These are phyloP conservation scores for Planococcus citri DNA, from an alignment of 1,140 invertebrate genomes.

Conservation along the genomic window DNA sequence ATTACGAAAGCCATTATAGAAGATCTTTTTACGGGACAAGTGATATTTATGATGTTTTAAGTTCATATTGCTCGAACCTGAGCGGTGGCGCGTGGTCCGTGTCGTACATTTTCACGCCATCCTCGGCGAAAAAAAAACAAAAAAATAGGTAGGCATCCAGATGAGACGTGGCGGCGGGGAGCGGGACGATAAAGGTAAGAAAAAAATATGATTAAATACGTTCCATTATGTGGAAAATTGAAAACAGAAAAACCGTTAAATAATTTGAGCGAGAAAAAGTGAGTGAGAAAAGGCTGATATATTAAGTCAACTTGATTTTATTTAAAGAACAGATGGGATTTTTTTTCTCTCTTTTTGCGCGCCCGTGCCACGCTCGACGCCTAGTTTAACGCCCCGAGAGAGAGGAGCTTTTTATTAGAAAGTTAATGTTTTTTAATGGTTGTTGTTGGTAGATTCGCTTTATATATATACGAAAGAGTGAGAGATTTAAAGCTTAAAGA, in stretches of 20 bases:
- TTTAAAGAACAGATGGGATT: not conserved
- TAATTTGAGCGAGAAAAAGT: not conserved
- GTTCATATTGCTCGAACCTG: not conserved
- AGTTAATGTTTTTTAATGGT: constrained; percentile 3
- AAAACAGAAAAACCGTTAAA: not conserved
- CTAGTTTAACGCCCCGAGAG: too few species aligned
- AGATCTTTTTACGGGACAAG: not conserved
- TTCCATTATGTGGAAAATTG: not conserved
- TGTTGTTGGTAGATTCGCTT: not conserved
- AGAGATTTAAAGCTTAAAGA: not conserved
- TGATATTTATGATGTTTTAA: constrained; percentile 8
- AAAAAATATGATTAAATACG: not conserved
- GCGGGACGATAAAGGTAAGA: not conserved
- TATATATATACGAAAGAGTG: not conserved
- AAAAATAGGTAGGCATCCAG: too few species aligned
- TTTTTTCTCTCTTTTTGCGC: not conserved
- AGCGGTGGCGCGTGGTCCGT: not conserved
- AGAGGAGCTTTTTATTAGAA: not conserved
- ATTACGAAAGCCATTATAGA: constrained; percentile 7
- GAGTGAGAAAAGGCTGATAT: not conserved
- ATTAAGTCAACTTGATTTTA: not conserved
- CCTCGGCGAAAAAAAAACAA: too few species aligned
- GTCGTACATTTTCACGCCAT: not conserved
- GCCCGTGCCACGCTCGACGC: too few species aligned
- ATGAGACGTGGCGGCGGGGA: too few species aligned